phyloP scores from a whole-genome alignment of 2,113 vertebrate species.

The Crotalus tigris region DNA sequence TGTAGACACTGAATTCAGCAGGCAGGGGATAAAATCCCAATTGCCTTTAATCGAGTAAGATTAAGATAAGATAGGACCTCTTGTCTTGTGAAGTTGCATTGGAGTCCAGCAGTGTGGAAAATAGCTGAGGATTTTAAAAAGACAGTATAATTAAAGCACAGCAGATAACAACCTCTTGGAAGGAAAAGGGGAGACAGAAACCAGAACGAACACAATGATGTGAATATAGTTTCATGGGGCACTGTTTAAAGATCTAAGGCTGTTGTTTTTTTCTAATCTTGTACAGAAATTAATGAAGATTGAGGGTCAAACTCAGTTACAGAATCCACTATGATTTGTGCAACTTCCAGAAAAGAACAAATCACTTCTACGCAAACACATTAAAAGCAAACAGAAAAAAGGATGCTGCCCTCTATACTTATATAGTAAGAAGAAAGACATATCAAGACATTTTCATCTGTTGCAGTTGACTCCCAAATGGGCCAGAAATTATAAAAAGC shows the following conservation, averaged over 20 bases:
- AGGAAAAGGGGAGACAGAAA: neutral
- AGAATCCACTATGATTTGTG: conserved; percentile 23
- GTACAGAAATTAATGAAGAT: conserved; percentile 15
- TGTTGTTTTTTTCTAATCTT: neutral
- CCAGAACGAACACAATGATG: conserved; percentile 4
- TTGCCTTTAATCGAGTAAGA: conserved; percentile 2
- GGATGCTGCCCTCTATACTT: neutral
- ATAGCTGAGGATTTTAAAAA: conserved; percentile 25
- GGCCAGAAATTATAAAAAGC: neutral
- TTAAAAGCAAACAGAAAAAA: neutral
- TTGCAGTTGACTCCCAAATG: conserved; percentile 7
- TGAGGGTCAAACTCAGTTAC: neutral
- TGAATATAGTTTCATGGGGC: conserved; percentile 13
- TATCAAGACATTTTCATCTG: neutral
- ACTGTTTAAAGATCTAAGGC: conserved; percentile 27
- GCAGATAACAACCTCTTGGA: conserved; percentile 17
- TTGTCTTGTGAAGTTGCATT: conserved; percentile 8
- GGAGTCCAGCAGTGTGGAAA: conserved; percentile 27
- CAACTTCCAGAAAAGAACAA: conserved; percentile 13
- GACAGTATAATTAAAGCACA: conserved; percentile 29
- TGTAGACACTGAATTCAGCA: neutral
- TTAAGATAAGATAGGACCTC: neutral
- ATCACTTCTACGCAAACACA: neutral
- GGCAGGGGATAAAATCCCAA: conserved; percentile 6
- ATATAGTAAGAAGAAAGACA: neutral